These are phyloP conservation scores for Homalodisca vitripennis DNA, from an alignment of 1,140 invertebrate genomes.

Conservation along the genomic window DNA sequence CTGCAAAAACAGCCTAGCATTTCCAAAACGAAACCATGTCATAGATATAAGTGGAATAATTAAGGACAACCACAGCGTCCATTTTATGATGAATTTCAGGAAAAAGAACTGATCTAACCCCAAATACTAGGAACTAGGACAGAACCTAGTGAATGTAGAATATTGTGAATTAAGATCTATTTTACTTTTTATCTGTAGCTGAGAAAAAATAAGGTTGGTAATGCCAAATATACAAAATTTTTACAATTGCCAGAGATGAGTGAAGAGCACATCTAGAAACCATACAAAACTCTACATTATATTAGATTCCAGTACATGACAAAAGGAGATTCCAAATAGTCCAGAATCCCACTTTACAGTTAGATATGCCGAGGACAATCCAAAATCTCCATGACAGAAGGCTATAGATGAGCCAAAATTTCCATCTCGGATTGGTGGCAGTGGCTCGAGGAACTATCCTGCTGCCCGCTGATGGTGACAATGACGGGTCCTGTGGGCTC, in stretches of 20 bases:
- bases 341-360: neutral
- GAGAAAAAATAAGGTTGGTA: neutral
- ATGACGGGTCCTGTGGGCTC: conserved; percentile 47
- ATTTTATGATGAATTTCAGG: too few species aligned
- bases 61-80: too few species aligned
- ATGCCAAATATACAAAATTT: neutral
- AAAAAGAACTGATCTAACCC: too few species aligned
- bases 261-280: neutral
- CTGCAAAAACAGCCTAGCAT: too few species aligned
- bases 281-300: neutral
- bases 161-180: too few species aligned
- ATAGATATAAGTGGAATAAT: too few species aligned
- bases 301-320: neutral
- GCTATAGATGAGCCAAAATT: conserved; percentile 57
- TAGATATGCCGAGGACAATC: neutral
- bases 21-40: too few species aligned
- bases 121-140: too few species aligned
- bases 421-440: conserved; percentile 52
- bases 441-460: conserved; percentile 21
- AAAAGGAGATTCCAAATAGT: neutral
- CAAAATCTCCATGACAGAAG: neutral
- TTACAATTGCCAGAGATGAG: neutral
- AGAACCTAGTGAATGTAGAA: too few species aligned
- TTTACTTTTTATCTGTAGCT: too few species aligned
- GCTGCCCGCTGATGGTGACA: conserved; percentile 55